phyloP scores from a whole-genome alignment of 35 echinoderm and acorn worm genomes.

The Ophioderma brevispina region DNA sequence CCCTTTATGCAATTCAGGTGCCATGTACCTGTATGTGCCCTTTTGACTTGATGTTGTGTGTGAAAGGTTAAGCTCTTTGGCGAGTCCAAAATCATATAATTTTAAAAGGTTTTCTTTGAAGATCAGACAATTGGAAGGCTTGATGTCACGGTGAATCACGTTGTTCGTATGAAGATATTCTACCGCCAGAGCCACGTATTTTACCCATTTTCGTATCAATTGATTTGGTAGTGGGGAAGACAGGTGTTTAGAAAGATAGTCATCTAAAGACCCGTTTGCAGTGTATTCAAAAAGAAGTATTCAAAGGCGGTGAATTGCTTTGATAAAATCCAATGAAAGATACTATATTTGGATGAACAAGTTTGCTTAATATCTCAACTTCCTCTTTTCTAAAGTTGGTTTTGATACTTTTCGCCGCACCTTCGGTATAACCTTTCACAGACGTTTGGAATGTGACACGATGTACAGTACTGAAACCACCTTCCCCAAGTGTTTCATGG shows the following conservation, averaged over 20 bases:
- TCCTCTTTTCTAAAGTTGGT: background rate
- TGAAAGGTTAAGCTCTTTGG: background rate
- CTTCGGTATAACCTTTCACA: background rate
- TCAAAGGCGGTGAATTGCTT: background rate
- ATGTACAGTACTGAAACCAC: background rate
- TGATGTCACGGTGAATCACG: background rate
- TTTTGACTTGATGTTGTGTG: background rate
- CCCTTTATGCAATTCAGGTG: background rate
- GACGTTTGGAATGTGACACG: background rate
- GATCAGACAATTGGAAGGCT: background rate
- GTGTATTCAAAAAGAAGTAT: background rate
- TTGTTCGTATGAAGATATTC: background rate
- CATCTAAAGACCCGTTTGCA: background rate
- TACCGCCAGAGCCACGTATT: background rate
- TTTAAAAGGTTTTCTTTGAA: background rate
- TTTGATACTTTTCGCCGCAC: background rate
- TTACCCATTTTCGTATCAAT: background rate
- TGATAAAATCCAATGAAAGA: background rate
- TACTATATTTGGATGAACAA: background rate
- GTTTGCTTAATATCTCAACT: background rate
- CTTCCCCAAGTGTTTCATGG: background rate
- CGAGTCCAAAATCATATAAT: background rate
- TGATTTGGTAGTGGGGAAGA: background rate
- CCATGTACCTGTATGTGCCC: background rate
- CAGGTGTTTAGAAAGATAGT: background rate